Evolutionary conservation across 2,113 vertebrate species (phyloP).

Genomic region (Azemiops feae): DNA sequence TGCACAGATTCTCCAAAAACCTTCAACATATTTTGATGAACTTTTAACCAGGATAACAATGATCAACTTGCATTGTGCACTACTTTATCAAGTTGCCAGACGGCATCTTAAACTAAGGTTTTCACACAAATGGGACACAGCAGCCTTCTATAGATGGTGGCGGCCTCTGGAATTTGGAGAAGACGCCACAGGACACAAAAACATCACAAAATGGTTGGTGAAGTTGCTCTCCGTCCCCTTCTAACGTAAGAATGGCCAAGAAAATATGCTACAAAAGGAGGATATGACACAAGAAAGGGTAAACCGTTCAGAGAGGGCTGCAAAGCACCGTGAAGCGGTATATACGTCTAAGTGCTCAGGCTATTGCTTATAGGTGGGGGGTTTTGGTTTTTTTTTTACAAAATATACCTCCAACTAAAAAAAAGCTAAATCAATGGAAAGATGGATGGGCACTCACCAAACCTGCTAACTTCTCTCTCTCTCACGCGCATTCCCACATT

Average conservation of each 20-base stretch:
- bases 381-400: background rate
- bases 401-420: background rate
- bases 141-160: background rate
- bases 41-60: background rate
- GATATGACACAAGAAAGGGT: background rate
- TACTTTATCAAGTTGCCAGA: background rate
- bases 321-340: too few species aligned
- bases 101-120: background rate
- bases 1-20: background rate
- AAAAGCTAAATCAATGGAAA: background rate
- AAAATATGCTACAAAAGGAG: background rate
- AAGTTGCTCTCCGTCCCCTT: background rate
- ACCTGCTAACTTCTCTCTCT: background rate
- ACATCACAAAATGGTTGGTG: background rate
- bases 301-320: too few species aligned
- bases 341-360: too few species aligned
- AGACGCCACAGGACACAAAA: background rate
- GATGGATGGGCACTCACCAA: background rate
- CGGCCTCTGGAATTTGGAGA: background rate
- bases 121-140: background rate
- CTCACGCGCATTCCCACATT: too few species aligned
- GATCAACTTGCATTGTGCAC: background rate
- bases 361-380: background rate
- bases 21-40: background rate
- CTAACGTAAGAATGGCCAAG: background rate